These are phyloP conservation scores for Tridacna crocea DNA, from an alignment of 2,888 invertebrate species.

Conservation along the genomic window DNA sequence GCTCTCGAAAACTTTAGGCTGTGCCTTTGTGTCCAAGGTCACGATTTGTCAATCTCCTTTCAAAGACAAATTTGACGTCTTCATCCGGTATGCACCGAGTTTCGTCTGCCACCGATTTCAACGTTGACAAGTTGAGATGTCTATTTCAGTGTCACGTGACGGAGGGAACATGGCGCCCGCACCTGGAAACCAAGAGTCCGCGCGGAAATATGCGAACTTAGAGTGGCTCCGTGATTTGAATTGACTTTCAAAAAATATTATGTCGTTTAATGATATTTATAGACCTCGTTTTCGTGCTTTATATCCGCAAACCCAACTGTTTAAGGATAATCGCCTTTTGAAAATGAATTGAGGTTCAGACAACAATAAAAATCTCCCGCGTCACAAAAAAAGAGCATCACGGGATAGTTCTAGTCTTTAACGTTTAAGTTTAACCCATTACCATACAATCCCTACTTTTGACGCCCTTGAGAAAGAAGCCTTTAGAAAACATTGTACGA, in stretches of 20 bases:
- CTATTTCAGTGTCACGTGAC: not conserved
- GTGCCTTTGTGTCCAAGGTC: too few relatives aligned
- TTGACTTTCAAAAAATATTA: constrained; percentile 58
- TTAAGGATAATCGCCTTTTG: constrained; percentile 63
- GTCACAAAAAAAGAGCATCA: not conserved
- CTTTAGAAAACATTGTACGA: too few relatives aligned
- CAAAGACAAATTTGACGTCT: not conserved
- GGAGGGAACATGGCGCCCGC: constrained; percentile 10
- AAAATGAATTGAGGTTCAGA: constrained; percentile 36
- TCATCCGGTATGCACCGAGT: not conserved
- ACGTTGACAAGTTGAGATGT: constrained; percentile 6
- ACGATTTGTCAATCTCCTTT: constrained; percentile 5
- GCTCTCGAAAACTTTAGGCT: too few relatives aligned
- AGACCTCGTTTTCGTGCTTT: constrained; percentile 54
- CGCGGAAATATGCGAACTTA: constrained; percentile 49
- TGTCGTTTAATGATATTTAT: constrained; percentile 58
- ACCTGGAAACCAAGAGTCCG: constrained; percentile 52
- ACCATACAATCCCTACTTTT: not conserved
- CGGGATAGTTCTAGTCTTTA: too few relatives aligned
- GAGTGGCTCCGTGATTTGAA: constrained; percentile 61
- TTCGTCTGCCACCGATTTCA: not conserved
- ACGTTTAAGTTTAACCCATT: too few relatives aligned
- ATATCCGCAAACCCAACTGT: constrained; percentile 55
- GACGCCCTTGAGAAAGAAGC: not conserved
- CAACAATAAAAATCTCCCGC: constrained; percentile 2